Evolutionary conservation across 2,888 invertebrate species (phyloP), one percentile per base, ranked within the genome.

Genomic region (Erpobdella octoculata): DNA sequence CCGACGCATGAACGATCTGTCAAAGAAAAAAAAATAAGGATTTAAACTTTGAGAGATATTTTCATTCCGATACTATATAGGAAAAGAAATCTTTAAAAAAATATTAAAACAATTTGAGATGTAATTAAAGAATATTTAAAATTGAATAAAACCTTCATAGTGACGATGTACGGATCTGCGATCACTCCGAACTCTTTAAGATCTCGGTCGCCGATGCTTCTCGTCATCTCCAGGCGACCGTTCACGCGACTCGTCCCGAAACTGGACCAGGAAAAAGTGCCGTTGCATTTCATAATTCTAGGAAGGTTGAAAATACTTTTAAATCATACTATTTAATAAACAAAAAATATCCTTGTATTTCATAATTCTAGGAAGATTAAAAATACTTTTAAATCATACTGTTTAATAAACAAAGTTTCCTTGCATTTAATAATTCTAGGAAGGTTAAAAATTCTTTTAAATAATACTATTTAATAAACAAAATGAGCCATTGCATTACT

Each of bases 191-290:
- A 84, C 2, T 78, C 78, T 76, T 86, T 86, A 67, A 86, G 78
- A 64, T 85, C 85, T 18, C 85, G 76, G 77, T 86, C 86, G 0
- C 86, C 86, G 15, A 86, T 80, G 78, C 85, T 85, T 28, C 86
- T 77, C 1, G 85, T 85, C 86, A 86, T 86, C 6, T 83, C 83
- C 6, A 86, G 79, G 25, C 84, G 78, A 0, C 85, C 85, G 76
- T 86, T 85, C 1, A 86, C 82, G 71, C 80, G 76, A 0, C 78
- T 77, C 21, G 80, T 79, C 1, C 85, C 85, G n/a, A 83, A 78
- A 75, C 83, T 83, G 74, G 85, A 80, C 59, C 77, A 76, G 5
- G 77, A 76, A 36, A 85, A 81, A 25, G 74, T 74, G 1, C 86
- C 86, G 4, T 85, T 84, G 37, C 80, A 80, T 68, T 80, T 77